phyloP scores from a whole-genome alignment of 2,113 vertebrate genomes.

The Phoenicopterus ruber region DNA sequence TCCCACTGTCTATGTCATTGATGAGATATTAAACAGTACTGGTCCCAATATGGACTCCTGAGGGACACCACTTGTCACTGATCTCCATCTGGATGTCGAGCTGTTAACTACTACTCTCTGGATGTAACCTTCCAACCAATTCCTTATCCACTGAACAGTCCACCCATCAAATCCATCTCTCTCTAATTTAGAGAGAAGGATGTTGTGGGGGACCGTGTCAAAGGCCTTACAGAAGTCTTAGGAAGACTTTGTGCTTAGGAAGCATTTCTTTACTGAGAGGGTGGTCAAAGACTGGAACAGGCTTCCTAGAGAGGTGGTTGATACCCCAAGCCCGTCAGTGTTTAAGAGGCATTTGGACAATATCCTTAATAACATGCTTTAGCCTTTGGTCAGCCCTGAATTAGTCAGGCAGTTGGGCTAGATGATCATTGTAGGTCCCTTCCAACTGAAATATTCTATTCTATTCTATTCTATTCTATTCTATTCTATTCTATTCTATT shows the following conservation, averaged over 20 bases:
- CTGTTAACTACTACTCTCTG: not conserved
- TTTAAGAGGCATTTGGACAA: not conserved
- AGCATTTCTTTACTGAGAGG: not conserved
- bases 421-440: not conserved
- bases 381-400: not conserved
- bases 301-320: not conserved
- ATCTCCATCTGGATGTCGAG: not conserved
- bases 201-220: not conserved
- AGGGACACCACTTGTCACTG: no score
- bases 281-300: not conserved
- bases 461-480: not conserved
- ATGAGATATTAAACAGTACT: not conserved
- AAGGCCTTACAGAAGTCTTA: not conserved
- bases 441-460: not conserved
- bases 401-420: not conserved
- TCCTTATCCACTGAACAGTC: not conserved
- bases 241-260: not conserved
- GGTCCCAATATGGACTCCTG: not conserved
- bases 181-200: not conserved
- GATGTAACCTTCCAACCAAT: not conserved
- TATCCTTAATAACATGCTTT: not conserved
- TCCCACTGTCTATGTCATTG: not conserved
- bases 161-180: not conserved
- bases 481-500: not conserved
- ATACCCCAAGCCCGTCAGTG: not conserved